These are phyloP conservation scores for Phthorimaea operculella DNA, from an alignment of 1,140 invertebrate species.

Conservation along the genomic window DNA sequence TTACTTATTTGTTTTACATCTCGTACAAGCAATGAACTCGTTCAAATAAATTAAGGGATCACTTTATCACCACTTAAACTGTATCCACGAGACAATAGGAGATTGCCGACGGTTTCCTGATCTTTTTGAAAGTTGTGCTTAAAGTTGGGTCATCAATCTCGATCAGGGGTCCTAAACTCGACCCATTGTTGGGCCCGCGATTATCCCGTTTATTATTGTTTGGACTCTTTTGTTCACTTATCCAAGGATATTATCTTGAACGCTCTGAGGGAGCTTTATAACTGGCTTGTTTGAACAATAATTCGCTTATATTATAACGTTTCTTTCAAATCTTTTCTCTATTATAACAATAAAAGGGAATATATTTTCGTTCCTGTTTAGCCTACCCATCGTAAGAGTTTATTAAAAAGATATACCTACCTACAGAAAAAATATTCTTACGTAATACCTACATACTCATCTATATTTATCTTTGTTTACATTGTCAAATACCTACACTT, in stretches of 20 bases:
- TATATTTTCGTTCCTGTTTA: too few species aligned
- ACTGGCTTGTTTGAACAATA: neutral
- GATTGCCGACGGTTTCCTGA: neutral
- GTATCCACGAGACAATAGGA: neutral
- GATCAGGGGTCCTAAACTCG: slow-evolving; percentile 20
- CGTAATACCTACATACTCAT: too few species aligned
- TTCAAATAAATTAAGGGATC: neutral
- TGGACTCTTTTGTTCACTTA: slow-evolving; percentile 21
- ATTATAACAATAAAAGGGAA: too few species aligned
- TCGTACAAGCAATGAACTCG: neutral
- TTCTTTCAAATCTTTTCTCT: neutral
- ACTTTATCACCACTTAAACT: neutral
- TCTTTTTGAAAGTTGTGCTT: slow-evolving; percentile 1
- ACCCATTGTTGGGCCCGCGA: slow-evolving; percentile 16
- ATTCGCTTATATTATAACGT: neutral
- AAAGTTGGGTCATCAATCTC: slow-evolving; percentile 22
- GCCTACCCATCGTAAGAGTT: too few species aligned
- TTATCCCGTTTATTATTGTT: slow-evolving; percentile 27
- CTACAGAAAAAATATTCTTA: too few species aligned
- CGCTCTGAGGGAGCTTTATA: neutral
- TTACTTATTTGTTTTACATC: too few species aligned
- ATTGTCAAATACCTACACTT: too few species aligned
- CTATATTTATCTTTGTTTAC: too few species aligned
- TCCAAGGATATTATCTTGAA: slow-evolving; percentile 11
- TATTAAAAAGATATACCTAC: too few species aligned